Percentiles rank a stretch among this genome's conserved stretches.
Evolutionary conservation across 2,113 vertebrate genomes (phyloP).

Genomic region (Apodemus speciosus): DNA sequence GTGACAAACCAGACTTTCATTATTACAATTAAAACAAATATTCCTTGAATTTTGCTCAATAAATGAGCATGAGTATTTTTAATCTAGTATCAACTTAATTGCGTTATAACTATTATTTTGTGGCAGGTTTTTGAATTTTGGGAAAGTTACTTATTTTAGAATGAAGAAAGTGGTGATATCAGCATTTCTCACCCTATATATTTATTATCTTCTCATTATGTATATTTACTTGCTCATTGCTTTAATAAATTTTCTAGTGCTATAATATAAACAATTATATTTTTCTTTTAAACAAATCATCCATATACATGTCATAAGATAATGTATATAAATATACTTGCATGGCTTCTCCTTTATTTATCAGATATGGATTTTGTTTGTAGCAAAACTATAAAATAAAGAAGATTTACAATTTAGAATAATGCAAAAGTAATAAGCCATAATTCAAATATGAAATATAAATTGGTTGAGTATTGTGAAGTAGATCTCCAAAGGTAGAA

Average conservation of each 20-base stretch:
- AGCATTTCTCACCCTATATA: not conserved
- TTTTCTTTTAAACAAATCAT: constrained; percentile 7
- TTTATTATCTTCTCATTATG: not conserved
- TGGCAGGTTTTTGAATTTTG: not conserved
- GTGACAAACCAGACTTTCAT: not conserved
- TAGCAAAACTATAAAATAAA: not conserved
- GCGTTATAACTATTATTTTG: not conserved
- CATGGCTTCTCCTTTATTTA: not conserved
- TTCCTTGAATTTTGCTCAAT: not conserved
- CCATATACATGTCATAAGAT: not conserved
- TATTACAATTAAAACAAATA: not conserved
- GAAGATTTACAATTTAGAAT: not conserved
- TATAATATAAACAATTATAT: not conserved
- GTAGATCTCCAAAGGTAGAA: not conserved
- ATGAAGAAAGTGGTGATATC: not conserved
- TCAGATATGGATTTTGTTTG: not conserved
- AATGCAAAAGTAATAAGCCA: not conserved
- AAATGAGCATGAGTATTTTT: not conserved
- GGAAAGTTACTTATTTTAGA: not conserved
- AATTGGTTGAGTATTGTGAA: fast-evolving
- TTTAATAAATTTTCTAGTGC: not conserved
- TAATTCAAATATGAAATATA: not conserved
- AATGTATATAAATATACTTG: not conserved
- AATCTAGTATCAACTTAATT: not conserved
- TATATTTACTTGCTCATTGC: not conserved